Conservation (phyloP, 2,113 vertebrate genomes). For the Alaudala cheleensis region DNA sequence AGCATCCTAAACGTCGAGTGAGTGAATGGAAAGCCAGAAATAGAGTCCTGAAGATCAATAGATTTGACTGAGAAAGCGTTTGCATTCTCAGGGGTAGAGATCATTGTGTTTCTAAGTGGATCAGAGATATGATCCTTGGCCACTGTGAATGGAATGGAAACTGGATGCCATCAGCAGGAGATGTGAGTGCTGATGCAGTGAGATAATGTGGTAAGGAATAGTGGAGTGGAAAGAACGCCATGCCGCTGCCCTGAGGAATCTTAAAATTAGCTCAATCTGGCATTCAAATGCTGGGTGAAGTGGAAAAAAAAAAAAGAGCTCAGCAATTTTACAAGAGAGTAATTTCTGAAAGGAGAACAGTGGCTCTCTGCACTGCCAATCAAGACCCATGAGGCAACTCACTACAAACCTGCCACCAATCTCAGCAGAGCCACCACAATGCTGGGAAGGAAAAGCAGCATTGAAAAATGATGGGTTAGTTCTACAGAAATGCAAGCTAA, state of each 20-base stretch:
- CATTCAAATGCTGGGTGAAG: not conserved
- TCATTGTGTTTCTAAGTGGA: conserved; percentile 88
- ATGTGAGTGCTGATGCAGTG: conserved; percentile 73
- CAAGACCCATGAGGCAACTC: not conserved
- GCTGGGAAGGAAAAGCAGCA: not conserved
- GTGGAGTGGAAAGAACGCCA: conserved; percentile 69
- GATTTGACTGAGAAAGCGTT: conserved; percentile 83
- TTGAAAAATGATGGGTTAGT: not conserved
- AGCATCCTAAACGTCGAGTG: conserved; percentile 41
- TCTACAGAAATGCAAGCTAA: not conserved
- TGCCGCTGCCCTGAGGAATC: conserved; percentile 65
- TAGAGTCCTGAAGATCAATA: conserved; percentile 88
- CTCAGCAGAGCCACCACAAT: not conserved
- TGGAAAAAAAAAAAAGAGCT: not conserved
- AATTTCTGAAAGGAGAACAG: not conserved
- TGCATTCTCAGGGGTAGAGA: conserved; percentile 88
- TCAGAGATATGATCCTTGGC: conserved; percentile 87
- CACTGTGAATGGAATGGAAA: conserved; percentile 85
- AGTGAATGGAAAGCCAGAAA: conserved; percentile 89
- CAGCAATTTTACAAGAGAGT: not conserved
- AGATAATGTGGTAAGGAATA: conserved; percentile 82
- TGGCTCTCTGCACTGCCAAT: conserved; percentile 3
- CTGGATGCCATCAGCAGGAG: conserved; percentile 79
- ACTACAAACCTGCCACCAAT: not conserved
- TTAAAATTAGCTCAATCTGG: conserved; percentile 73